A percentile compares a stretch with the other conserved stretches of the same genome.
These are phyloP conservation scores for Lophotriccus pileatus DNA, from an alignment of 2,797 vertebrate genomes.

Conservation along the genomic window DNA sequence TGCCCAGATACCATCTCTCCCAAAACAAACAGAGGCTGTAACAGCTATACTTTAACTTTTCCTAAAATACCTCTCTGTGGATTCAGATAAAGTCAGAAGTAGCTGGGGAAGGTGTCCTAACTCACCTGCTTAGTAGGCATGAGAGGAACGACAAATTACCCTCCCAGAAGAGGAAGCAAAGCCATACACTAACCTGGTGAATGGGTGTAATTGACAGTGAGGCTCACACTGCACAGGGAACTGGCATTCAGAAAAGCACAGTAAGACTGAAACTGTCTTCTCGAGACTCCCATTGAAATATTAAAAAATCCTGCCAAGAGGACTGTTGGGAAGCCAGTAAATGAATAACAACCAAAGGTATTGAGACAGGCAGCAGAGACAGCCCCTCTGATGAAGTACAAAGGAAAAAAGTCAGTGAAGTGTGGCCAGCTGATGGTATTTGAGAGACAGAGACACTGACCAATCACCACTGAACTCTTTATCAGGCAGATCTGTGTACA, in stretches of 20 bases:
- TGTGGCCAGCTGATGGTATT: background rate
- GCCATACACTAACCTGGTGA: background rate
- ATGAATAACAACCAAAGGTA: background rate
- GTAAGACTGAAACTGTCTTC: background rate
- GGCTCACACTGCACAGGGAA: background rate
- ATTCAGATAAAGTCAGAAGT: background rate
- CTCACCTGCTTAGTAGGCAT: background rate
- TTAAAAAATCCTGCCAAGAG: background rate
- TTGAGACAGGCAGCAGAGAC: background rate
- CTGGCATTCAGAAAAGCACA: background rate
- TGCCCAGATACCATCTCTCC: background rate
- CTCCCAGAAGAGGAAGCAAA: background rate
- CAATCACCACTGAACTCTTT: background rate
- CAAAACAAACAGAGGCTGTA: background rate
- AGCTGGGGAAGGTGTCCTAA: background rate
- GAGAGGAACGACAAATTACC: background rate
- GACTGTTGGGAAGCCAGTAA: background rate
- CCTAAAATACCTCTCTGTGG: background rate
- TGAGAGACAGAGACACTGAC: background rate
- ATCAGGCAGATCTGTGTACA: background rate
- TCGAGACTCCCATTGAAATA: rapidly evolving
- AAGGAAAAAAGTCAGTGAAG: background rate
- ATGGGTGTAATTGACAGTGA: background rate
- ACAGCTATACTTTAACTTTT: background rate
- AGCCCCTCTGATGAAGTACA: background rate